A percentile compares a stretch with the other conserved stretches of the same genome.
Evolutionary conservation across 2,797 vertebrate species (phyloP).

Genomic region (Loriculus beryllinus): DNA sequence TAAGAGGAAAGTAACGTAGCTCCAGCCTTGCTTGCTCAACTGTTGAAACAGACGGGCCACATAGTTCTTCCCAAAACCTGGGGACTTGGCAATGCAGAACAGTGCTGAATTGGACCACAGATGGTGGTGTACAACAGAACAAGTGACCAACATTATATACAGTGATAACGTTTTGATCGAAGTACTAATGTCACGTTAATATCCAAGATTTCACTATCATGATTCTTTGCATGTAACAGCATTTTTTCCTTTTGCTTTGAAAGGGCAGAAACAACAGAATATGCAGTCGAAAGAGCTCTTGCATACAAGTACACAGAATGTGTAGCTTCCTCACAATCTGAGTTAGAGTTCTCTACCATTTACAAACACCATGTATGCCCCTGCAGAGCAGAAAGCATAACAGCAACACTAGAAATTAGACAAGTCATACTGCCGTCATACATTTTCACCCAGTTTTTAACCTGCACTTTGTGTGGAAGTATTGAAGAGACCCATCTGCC

Average conservation of each 20-base stretch:
- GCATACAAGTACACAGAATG: background rate
- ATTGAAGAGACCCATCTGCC: background rate
- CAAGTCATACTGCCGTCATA: fast-evolving
- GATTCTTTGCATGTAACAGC: background rate
- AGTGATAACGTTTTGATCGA: background rate
- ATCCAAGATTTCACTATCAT: background rate
- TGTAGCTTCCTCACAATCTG: background rate
- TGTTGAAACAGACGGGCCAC: background rate
- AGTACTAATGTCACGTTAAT: background rate
- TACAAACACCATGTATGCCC: fast-evolving
- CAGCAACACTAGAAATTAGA: background rate
- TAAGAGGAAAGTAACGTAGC: background rate
- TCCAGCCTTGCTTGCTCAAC: fast-evolving
- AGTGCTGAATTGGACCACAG: background rate
- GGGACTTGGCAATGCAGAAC: background rate
- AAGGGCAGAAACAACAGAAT: background rate
- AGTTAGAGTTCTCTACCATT: background rate
- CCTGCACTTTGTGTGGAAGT: background rate
- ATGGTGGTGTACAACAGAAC: background rate
- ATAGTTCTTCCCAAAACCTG: background rate
- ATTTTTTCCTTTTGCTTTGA: background rate
- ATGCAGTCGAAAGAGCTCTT: background rate
- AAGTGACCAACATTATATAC: background rate
- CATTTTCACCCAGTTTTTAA: background rate
- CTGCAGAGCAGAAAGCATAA: background rate